Evolutionary conservation across 2,888 invertebrate genomes (phyloP), one percentile per base, ranked within the genome.

Genomic region (Mimumesa dahlbomi): DNA sequence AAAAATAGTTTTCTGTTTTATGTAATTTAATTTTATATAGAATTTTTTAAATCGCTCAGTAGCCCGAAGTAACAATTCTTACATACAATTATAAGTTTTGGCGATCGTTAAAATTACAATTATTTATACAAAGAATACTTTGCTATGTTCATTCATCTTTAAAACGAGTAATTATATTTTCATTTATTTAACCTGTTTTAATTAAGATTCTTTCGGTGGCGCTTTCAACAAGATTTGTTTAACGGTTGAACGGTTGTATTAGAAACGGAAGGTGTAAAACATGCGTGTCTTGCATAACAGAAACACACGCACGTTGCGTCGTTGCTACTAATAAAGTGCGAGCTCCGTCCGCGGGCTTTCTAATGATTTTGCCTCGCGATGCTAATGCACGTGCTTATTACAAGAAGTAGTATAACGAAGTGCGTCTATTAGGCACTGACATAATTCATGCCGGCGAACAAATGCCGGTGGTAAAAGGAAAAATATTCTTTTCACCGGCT

Each of bases 311-410:
- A 19, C 29, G 42, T 70, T 65, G 52, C 63, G 54, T 68, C 54
- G 70, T 68, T 68, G 49, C 40, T 52, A 68, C 65, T 75, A 79
- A 75, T 75, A 66, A 78, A 75, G 49, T 43, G 45, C 52, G 45
- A 64, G 63, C 56, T 50, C 46, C 53, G 59, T 71, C 72, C 67
- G 22, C 43, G 42, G 22, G 66, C 79, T 78, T 78, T 73, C 75
- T 75, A 78, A 75, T 78, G 75, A 69, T 65, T 62, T 50, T 21
- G 36, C 52, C 22, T 40, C 22, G 21, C 31, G 22, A n/a, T 11
- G 48, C 40, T 64, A 64, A 73, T 56, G 43, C 21, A 16, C 14
- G 18, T 29, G 50, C 61, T 54, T 63, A 62, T 56, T 54, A 50
- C 29, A 56, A 54, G 45, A 42, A 61, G 59, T 57, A 67, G 64